Percentiles rank a stretch among this genome's conserved stretches.
phyloP scores from a whole-genome alignment of 2,888 invertebrate genomes.

The Galerucella nymphaeae region DNA sequence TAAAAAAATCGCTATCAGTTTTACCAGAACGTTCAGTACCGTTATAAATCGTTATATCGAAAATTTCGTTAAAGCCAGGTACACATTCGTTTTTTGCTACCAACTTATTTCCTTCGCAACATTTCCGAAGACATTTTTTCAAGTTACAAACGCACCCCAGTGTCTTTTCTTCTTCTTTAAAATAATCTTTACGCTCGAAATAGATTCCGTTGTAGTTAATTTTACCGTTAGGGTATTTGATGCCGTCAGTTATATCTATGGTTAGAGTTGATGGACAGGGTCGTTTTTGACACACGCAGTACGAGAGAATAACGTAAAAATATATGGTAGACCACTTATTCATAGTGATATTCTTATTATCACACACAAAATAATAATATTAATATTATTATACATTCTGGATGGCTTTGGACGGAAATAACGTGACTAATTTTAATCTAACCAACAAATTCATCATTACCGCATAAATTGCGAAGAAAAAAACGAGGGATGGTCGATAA shows the following conservation, averaged over 20 bases:
- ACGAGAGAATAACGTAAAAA: neutral
- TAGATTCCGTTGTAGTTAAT: constrained; percentile 9
- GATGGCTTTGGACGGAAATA: constrained; percentile 3
- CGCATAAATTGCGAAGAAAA: neutral
- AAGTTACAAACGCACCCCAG: constrained; percentile 29
- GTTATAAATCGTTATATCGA: constrained; percentile 1
- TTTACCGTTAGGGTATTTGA: neutral
- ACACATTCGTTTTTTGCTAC: neutral
- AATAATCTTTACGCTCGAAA: constrained; percentile 13
- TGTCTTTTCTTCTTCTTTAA: constrained; percentile 7
- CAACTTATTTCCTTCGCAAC: constrained; percentile 14
- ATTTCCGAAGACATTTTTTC: constrained; percentile 24
- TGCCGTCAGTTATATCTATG: constrained; percentile 27
- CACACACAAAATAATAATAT: neutral
- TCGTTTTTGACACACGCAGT: neutral
- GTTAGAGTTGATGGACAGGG: neutral
- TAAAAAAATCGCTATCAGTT: neutral
- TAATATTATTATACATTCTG: neutral
- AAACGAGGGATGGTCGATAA: too few relatives aligned
- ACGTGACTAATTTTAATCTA: neutral
- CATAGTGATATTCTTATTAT: neutral
- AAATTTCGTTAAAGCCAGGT: neutral
- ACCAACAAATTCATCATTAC: neutral
- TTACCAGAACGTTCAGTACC: neutral
- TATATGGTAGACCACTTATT: neutral